phyloP scores from a whole-genome alignment of 2,888 invertebrate species.

The Cremastinae sp. region DNA sequence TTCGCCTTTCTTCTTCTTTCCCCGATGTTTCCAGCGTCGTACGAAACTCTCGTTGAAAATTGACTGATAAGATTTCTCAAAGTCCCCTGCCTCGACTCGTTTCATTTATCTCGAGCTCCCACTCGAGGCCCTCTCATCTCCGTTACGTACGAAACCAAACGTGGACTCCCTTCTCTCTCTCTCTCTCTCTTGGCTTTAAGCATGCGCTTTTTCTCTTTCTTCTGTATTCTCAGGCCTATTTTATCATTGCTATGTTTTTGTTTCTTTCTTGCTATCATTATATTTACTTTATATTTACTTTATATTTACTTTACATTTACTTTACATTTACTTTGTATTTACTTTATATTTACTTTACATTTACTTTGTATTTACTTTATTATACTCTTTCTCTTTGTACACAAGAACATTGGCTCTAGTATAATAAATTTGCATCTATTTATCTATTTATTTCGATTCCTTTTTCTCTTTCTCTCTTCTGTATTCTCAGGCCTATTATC shows the following conservation, averaged over 20 bases:
- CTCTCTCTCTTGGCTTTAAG: no score
- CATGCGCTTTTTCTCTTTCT: background rate
- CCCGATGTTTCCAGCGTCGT: constrained; percentile 3
- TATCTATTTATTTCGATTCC: no score
- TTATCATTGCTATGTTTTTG: no score
- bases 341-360: no score
- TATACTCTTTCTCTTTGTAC: no score
- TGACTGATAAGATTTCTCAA: constrained; percentile 22
- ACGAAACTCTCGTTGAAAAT: constrained; percentile 26
- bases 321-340: no score
- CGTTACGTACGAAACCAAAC: constrained; percentile 1
- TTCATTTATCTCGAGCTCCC: constrained; percentile 10
- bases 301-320: no score
- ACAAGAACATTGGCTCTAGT: no score
- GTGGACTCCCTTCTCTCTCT: background rate
- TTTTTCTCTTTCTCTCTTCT: background rate
- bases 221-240: background rate
- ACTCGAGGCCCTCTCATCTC: background rate
- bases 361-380: no score
- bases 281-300: no score
- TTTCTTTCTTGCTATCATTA: no score
- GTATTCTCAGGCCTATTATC: background rate
- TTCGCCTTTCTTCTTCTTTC: background rate
- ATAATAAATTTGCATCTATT: no score
- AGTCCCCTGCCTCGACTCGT: background rate